These are phyloP conservation scores for Sebastes goodei DNA, from an alignment of 2,797 vertebrate species.

Conservation along the genomic window DNA sequence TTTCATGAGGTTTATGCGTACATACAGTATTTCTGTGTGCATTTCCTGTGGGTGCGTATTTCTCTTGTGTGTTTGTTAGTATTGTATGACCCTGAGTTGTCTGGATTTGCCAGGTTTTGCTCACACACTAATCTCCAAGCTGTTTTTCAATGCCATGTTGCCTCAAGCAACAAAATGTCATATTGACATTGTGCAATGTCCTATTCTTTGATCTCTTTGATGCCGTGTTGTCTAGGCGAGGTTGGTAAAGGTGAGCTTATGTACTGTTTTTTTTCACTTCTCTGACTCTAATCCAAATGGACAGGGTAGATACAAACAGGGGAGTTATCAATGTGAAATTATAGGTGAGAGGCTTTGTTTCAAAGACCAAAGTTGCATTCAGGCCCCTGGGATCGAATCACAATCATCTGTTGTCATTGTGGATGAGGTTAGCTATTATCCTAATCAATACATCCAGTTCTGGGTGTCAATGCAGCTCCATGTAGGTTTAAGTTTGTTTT, in stretches of 20 bases:
- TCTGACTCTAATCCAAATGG: constrained; percentile 24
- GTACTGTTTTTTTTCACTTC: background rate
- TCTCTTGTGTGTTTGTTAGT: background rate
- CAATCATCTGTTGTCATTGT: background rate
- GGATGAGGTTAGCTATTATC: constrained; percentile 3
- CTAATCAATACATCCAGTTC: constrained; percentile 5
- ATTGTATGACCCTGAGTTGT: constrained; percentile 29
- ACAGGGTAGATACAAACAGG: constrained; percentile 11
- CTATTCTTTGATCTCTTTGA: constrained; percentile 23
- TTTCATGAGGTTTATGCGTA: background rate
- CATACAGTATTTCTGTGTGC: background rate
- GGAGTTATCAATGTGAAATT: constrained; percentile 38
- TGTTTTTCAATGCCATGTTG: constrained; percentile 18
- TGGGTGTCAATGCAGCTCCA: background rate
- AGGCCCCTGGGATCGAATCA: background rate
- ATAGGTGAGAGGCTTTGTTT: constrained; percentile 15
- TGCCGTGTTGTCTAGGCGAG: background rate
- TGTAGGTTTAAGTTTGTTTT: background rate
- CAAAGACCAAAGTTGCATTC: background rate
- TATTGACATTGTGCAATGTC: constrained; percentile 35
- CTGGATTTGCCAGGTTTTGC: constrained; percentile 8
- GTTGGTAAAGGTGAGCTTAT: constrained; percentile 2
- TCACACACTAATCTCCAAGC: constrained; percentile 24
- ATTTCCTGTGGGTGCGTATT: background rate
- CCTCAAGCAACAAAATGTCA: constrained; percentile 32